Base-by-base conservation (phyloP, 2,888 invertebrate genomes). In the Diadegma fenestrale region DNA sequence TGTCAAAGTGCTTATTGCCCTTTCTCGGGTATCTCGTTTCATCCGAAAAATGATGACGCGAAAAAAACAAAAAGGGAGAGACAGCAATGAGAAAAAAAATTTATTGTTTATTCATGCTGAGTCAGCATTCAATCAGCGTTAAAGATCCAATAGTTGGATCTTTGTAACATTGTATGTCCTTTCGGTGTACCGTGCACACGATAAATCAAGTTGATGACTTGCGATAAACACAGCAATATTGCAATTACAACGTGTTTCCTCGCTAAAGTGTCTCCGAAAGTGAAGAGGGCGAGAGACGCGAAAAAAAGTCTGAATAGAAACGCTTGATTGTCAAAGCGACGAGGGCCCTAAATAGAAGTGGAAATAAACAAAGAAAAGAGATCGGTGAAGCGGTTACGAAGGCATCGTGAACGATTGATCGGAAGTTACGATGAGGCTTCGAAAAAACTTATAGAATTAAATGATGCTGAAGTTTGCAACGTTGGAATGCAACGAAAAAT, bases 21-120 rank as follows among this genome's bases (percentile, higher is more conserved):
- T n/a, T 10, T 22, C 30, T 45, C n/a, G 45, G 17, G 26, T 63
- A 48, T 8, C 75, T 63, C 33, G 58, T 75, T 75, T 75, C 30
- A 48, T 30, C 43, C 17, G 19, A 75, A 48, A 45, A 14, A 45
- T 7, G 48, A 26, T 4, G 10, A 41, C 12, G 61, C 26, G 14
- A 19, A n/a, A 43, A 12, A 68, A 30, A 45, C 26, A 68, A 45
- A 48, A 26, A 68, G 1, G 51, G 43, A 69, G 41, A 63, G 48
- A 48, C 0, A 6, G 17, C 48, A 33, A 2, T 6, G 82, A 54
- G 7, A 45, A 22, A 22, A 14, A 64, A 43, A 43, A 19, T 54
- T 43, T 43, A 77, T 82, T 54, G 77, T 77, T 82, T 72, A 73
- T 72, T 41, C 54, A 72, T n/a, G 48, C 54, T 73, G 82, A 82